These are phyloP conservation scores for Erithacus rubecula DNA, from an alignment of 2,797 vertebrate genomes.

Conservation along the genomic window DNA sequence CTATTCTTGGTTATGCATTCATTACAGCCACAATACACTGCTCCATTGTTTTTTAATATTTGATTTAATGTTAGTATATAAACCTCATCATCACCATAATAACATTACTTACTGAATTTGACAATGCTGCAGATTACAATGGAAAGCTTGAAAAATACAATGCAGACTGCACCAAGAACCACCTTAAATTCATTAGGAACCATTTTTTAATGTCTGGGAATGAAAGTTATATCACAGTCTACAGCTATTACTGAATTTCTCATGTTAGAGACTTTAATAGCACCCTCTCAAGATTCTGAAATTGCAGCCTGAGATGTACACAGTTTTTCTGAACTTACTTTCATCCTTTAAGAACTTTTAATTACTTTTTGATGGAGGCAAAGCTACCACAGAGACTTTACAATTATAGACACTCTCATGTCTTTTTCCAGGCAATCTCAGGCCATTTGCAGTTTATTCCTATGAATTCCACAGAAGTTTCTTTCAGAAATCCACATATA, in stretches of 20 bases:
- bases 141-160: constrained; percentile 11
- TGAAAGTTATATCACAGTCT: neutral
- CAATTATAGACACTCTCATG: neutral
- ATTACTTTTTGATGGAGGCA: neutral
- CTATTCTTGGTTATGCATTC: neutral
- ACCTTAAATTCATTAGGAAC: neutral
- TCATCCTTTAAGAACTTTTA: constrained; percentile 35
- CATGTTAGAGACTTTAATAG: neutral
- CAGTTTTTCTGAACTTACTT: neutral
- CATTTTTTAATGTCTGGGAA: neutral
- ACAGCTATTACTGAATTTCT: constrained; percentile 34
- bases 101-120: constrained; percentile 32
- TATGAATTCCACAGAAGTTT: neutral
- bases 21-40: neutral
- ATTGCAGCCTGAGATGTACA: neutral
- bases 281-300: neutral
- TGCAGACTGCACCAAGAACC: neutral
- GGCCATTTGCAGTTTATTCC: neutral
- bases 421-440: neutral
- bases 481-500: neutral
- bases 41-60: constrained; percentile 5
- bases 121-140: neutral
- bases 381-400: neutral
- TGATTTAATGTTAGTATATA: constrained; percentile 17
- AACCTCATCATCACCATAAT: neutral